Conservation (phyloP, 2,113 vertebrate genomes). For the Macrotis lagotis region DNA sequence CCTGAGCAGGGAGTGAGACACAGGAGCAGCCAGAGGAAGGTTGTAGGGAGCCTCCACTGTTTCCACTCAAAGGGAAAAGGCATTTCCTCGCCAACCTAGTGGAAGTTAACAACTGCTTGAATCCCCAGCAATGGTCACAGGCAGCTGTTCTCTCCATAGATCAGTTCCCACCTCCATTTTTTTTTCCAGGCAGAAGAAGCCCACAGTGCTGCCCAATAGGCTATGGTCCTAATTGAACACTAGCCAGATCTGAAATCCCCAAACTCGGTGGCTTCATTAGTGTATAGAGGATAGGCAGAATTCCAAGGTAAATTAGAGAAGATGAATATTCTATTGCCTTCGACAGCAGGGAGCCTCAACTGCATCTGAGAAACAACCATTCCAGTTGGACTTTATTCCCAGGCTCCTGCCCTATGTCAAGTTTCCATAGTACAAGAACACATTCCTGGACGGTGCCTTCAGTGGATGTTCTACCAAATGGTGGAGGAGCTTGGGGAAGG, state of each 20-base stretch:
- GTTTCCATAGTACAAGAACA: slow-evolving; percentile 6
- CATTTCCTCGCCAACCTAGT: neutral
- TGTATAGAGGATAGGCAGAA: neutral
- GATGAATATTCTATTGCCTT: neutral
- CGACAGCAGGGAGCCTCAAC: neutral
- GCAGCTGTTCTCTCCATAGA: neutral
- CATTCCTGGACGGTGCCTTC: neutral
- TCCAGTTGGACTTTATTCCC: neutral
- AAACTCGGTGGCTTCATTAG: neutral
- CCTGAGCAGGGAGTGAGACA: neutral
- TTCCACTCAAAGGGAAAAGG: neutral
- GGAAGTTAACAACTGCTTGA: neutral
- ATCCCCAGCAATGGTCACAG: neutral
- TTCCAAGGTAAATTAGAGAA: neutral
- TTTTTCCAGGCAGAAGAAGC: neutral
- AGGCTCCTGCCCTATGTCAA: neutral
- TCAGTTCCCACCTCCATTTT: neutral
- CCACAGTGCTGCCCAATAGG: neutral
- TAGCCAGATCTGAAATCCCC: neutral
- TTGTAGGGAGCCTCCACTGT: neutral
- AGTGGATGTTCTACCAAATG: neutral
- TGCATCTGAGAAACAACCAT: neutral
- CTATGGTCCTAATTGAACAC: slow-evolving; percentile 1
- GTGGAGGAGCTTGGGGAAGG: neutral
- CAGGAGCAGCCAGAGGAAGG: neutral